Conservation (phyloP, 2,888 invertebrate species). For the Eupithecia abbreviata region DNA sequence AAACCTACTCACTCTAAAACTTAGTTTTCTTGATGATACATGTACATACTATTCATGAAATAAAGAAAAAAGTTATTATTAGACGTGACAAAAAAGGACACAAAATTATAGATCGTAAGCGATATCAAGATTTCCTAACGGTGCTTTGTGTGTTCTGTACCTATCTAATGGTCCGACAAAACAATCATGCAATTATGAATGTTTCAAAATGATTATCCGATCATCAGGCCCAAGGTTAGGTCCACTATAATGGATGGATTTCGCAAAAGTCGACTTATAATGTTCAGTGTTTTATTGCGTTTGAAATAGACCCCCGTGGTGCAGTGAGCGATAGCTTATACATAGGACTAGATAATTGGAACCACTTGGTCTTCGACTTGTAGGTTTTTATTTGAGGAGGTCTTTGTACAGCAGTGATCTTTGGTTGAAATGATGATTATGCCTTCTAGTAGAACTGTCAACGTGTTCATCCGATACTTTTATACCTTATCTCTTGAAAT, state of each 20-base stretch:
- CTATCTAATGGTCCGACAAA: slow-evolving; percentile 6
- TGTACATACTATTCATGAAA: no score
- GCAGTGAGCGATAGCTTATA: not conserved
- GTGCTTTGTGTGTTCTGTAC: not conserved
- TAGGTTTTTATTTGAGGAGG: not conserved
- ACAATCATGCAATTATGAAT: slow-evolving; percentile 25
- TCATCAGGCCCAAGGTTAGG: slow-evolving; percentile 31
- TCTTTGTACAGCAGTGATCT: not conserved
- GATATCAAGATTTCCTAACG: not conserved
- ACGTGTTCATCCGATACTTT: no score
- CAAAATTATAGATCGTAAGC: not conserved
- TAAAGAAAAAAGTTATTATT: no score
- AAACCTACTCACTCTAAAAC: not conserved
- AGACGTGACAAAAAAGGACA: no score
- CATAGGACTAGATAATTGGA: not conserved
- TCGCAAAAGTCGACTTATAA: slow-evolving; percentile 18
- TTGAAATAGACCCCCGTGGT: slow-evolving; percentile 9
- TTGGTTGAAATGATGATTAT: not conserved
- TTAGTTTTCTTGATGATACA: no score
- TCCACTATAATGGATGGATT: slow-evolving; percentile 12
- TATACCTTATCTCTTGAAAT: no score
- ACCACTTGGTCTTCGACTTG: not conserved
- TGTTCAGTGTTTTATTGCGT: not conserved
- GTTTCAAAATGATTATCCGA: slow-evolving; percentile 37
- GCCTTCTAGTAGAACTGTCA: not conserved